These are phyloP conservation scores for Geodia barretti DNA, from an alignment of 37 sponge, comb jelly and placozoan species.

Conservation along the genomic window DNA sequence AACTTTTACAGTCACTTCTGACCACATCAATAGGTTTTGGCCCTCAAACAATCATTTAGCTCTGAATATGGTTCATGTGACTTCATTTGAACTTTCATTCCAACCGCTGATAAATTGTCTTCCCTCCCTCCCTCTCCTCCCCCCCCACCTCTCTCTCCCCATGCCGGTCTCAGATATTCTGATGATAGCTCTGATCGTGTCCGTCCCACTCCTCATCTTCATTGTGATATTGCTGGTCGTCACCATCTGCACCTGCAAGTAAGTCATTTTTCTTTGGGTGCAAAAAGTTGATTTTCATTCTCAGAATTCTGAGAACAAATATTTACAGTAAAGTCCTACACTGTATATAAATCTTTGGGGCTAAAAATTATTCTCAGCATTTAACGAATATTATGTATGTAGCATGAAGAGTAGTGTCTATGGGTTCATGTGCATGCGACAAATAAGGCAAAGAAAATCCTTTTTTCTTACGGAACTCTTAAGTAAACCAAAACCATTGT, in stretches of 20 bases:
- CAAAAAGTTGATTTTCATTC: no score
- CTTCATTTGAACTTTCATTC: background rate
- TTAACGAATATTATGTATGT: no score
- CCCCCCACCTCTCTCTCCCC: constrained; percentile 1
- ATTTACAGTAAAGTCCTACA: no score
- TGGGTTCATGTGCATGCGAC: no score
- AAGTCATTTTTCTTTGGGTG: no score
- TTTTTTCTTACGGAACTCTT: no score
- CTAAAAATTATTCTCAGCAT: no score
- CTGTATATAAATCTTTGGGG: no score
- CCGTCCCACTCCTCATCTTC: constrained; percentile 16
- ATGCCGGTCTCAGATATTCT: constrained; percentile 4
- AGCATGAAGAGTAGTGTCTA: no score
- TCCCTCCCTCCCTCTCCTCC: background rate
- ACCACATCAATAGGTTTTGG: background rate
- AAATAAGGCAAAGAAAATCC: no score
- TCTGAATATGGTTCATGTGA: background rate
- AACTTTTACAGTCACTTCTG: background rate
- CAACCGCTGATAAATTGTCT: background rate
- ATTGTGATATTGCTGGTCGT: constrained; percentile 14
- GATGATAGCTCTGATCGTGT: constrained; percentile 7
- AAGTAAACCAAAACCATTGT: no score
- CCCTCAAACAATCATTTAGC: background rate
- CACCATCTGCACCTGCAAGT: constrained; percentile 31
- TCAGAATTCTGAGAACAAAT: no score